Conservation (phyloP, 2,113 vertebrate genomes). For the Mesocricetus auratus region DNA sequence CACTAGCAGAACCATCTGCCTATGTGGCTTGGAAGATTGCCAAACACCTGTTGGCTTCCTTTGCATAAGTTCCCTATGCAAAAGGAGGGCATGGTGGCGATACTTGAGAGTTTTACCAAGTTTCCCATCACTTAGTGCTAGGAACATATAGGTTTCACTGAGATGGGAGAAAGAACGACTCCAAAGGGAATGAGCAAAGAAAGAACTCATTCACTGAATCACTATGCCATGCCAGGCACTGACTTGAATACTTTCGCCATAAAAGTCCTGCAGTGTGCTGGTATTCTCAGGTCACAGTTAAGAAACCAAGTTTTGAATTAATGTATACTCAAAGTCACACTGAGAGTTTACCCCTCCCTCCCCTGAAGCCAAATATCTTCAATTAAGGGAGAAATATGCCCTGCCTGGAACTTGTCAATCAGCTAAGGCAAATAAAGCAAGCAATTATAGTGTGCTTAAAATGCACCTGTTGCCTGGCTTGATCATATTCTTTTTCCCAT, state of each 20-base stretch:
- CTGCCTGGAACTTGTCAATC: neutral
- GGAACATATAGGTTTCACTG: neutral
- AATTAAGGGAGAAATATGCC: neutral
- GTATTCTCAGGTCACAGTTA: neutral
- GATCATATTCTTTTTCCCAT: neutral
- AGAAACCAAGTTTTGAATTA: neutral
- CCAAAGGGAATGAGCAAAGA: neutral
- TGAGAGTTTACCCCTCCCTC: neutral
- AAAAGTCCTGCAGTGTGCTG: too few relatives aligned
- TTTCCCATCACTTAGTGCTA: neutral
- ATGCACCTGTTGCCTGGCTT: neutral
- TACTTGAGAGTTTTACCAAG: neutral
- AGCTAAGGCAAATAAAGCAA: neutral
- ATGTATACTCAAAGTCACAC: neutral
- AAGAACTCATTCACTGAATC: too few relatives aligned
- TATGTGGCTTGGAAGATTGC: neutral
- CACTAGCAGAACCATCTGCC: neutral
- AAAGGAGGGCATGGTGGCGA: neutral
- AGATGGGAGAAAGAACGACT: neutral
- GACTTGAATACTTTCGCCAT: neutral
- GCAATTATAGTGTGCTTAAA: neutral
- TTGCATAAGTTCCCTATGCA: neutral
- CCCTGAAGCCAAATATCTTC: neutral
- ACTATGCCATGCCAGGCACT: fast-evolving
- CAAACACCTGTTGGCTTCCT: neutral